Evolutionary conservation across 2,797 vertebrate genomes (phyloP).

Genomic region (Brotula barbata): DNA sequence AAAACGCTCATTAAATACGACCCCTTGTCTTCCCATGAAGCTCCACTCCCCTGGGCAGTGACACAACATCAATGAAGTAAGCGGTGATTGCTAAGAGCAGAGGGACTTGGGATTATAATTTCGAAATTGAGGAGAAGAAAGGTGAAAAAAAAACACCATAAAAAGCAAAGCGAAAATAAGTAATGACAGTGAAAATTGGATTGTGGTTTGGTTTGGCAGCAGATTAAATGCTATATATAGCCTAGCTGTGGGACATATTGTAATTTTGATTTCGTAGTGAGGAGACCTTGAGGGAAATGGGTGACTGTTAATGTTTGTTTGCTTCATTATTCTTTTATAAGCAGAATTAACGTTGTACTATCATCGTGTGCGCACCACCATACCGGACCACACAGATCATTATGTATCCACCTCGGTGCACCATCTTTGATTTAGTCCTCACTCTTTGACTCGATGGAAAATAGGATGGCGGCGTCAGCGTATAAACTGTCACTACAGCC

Average conservation of each 20-base stretch:
- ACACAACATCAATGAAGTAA: too few species aligned
- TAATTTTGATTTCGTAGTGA: slow-evolving; percentile 17
- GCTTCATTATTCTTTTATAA: slow-evolving; percentile 11
- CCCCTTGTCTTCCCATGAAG: too few species aligned
- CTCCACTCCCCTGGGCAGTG: too few species aligned
- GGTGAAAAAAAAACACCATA: not conserved
- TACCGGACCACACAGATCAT: not conserved
- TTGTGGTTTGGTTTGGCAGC: slow-evolving; percentile 45
- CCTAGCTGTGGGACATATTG: slow-evolving; percentile 26
- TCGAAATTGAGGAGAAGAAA: too few species aligned
- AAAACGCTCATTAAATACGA: too few species aligned
- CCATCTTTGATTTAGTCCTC: not conserved
- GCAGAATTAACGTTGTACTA: not conserved
- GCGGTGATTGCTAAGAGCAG: too few species aligned
- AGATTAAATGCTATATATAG: slow-evolving; percentile 36
- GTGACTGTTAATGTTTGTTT: slow-evolving; percentile 3
- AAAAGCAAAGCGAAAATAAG: slow-evolving; percentile 39
- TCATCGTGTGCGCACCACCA: not conserved
- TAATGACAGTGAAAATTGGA: slow-evolving; percentile 36
- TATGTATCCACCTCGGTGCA: not conserved
- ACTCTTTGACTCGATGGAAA: slow-evolving; percentile 17
- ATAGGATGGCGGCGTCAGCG: slow-evolving; percentile 6
- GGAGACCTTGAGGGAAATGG: slow-evolving; percentile 17
- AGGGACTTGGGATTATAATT: too few species aligned
- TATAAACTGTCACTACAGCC: slow-evolving; percentile 21